Percentiles rank a stretch among this genome's conserved stretches.
These are phyloP conservation scores for Caenorhabditis remanei DNA, from an alignment of 1,140 invertebrate genomes.

Conservation along the genomic window DNA sequence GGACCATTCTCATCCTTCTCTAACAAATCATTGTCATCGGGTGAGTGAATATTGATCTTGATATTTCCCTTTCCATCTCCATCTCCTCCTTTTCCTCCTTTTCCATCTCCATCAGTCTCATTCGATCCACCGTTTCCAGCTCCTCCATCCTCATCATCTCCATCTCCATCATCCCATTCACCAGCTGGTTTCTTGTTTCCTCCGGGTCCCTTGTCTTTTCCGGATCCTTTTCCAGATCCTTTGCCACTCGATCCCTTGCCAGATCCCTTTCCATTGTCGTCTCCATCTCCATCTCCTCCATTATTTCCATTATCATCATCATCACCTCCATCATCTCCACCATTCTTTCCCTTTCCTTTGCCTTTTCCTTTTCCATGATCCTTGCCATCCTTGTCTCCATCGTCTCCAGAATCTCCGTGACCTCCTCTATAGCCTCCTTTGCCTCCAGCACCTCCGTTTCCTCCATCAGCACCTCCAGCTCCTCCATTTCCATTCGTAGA, in stretches of 20 bases:
- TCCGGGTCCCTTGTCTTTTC: constrained; percentile 24
- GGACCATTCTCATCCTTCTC: constrained; percentile 37
- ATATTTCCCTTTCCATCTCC: constrained; percentile 27
- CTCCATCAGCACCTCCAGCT: neutral
- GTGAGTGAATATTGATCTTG: constrained; percentile 40
- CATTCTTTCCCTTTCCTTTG: neutral
- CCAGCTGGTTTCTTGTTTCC: neutral
- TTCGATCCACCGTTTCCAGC: constrained; percentile 1
- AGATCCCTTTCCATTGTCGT: neutral
- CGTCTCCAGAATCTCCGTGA: constrained; percentile 6
- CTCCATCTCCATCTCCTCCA: constrained; percentile 23
- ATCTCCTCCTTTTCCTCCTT: constrained; percentile 35
- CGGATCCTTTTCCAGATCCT: constrained; percentile 11
- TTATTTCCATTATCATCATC: neutral
- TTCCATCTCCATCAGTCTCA: neutral
- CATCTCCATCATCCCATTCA: constrained; percentile 35
- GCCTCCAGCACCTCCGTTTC: neutral
- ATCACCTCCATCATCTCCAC: neutral
- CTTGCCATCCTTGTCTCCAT: constrained; percentile 31
- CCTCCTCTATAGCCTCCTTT: neutral
- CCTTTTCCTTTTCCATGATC: neutral
- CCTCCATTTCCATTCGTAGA: neutral
- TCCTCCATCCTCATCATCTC: neutral
- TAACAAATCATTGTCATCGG: constrained; percentile 27
- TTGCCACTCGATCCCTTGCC: constrained; percentile 3